A percentile compares a stretch with the other conserved stretches of the same genome.
These are phyloP conservation scores for Sardina pilchardus DNA, from an alignment of 2,113 vertebrate species.

Conservation along the genomic window DNA sequence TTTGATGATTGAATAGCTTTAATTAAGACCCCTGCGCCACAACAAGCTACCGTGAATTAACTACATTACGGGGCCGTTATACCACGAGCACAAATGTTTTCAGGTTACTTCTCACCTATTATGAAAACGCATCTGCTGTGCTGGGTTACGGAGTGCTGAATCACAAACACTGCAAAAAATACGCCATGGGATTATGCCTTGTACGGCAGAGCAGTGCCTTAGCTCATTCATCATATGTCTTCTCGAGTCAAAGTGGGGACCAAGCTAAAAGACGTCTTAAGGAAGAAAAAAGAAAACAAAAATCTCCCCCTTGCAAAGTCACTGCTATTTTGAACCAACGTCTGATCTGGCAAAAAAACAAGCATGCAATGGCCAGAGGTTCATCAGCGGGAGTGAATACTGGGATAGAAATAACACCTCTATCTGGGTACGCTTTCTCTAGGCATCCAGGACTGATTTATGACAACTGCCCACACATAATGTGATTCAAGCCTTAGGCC, in stretches of 20 bases:
- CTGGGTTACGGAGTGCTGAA: not conserved
- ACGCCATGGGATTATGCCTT: not conserved
- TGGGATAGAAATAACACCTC: slow-evolving; percentile 54
- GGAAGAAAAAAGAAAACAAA: slow-evolving; percentile 17
- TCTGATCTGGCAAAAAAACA: slow-evolving; percentile 41
- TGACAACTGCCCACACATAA: slow-evolving; percentile 53
- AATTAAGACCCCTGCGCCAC: not conserved
- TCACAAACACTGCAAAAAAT: not conserved
- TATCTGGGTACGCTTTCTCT: slow-evolving; percentile 49
- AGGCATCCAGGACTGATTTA: slow-evolving; percentile 56
- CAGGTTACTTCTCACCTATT: slow-evolving; percentile 23
- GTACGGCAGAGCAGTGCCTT: not conserved
- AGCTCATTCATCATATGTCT: not conserved
- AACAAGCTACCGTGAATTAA: not conserved
- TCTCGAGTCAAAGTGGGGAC: not conserved
- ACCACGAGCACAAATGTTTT: not conserved
- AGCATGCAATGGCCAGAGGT: slow-evolving; percentile 38
- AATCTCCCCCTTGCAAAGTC: slow-evolving; percentile 16
- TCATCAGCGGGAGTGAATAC: slow-evolving; percentile 54
- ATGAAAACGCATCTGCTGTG: slow-evolving; percentile 52
- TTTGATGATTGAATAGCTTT: slow-evolving; percentile 18
- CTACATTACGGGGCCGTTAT: slow-evolving; percentile 10
- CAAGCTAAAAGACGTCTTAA: slow-evolving; percentile 3
- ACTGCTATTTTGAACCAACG: slow-evolving; percentile 33
- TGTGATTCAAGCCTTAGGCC: slow-evolving; percentile 60